Base-by-base conservation (phyloP, 2,113 vertebrate species). In the Setophaga coronata region DNA sequence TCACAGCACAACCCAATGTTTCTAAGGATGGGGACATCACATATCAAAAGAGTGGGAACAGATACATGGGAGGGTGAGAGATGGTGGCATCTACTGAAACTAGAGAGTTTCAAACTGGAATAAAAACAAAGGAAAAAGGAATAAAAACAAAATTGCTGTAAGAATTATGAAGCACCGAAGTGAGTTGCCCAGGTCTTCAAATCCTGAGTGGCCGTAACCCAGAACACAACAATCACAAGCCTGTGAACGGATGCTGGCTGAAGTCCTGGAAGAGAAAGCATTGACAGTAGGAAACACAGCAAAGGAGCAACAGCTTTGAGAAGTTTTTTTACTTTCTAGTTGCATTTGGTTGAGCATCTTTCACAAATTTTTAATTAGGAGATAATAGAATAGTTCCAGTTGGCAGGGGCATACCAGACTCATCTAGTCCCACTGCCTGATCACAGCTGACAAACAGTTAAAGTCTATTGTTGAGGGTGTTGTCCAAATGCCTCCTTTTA, bases 221-320 rank as follows among this genome's bases (percentile, higher is more conserved):
- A 38, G 34, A 73, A 20, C 20, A 60, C 33, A 72, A 31, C 14
- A 31, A 18, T 29, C 25, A 47, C 6, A 71, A 71, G 23, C 34
- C 19, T 0, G 0, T 31, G 14, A 84, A 74, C 0, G 1, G 19
- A 45, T 28, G 38, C 36, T 48, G 9, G 31, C 29, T 53, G 15
- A 60, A 82, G 12, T 53, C n/a, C 18, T 38, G 38, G 21, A 66
- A 54, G 34, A 42, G 15, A 78, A 58, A 42, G 9, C 14, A 36
- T 2, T 20, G 26, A 34, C 18, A 72, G 9, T 11, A 26, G 18
- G 25, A 71, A 71, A 53, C 26, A n/a, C 2, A 40, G 62, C 7
- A 53, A 82, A 58, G 38, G 18, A 42, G 15, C 10, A 82, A 61
- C 25, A 69, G 11, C 8, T 90, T 84, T 3, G 4, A 70, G 34